These are phyloP conservation scores for Rhyacophila brunnea DNA, from an alignment of 1,140 invertebrate genomes.

Conservation along the genomic window DNA sequence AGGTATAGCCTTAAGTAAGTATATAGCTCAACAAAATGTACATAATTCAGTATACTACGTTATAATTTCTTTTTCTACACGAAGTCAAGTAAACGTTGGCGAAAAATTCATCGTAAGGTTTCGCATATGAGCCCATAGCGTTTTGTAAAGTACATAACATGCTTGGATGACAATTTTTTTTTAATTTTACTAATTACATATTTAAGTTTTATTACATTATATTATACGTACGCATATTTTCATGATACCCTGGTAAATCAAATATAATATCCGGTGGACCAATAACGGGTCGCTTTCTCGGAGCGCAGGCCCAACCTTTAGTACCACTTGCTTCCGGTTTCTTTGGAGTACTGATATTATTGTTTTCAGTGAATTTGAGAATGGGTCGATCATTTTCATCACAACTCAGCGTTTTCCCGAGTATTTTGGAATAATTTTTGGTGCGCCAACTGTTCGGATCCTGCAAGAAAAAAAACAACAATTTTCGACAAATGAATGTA, in stretches of 20 bases:
- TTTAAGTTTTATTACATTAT: not conserved
- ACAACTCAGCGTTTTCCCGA: not conserved
- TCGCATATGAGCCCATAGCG: not conserved
- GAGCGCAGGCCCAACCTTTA: constrained; percentile 22
- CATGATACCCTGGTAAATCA: constrained; percentile 28
- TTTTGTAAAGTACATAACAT: not conserved
- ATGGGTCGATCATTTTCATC: not conserved
- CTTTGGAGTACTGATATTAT: no score
- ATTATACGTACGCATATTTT: constrained; percentile 23
- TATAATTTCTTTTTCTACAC: no score
- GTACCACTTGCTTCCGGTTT: not conserved
- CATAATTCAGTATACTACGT: no score
- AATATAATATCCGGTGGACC: constrained; percentile 27
- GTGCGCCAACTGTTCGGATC: constrained; percentile 15
- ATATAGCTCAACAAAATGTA: no score
- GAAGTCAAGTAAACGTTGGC: no score
- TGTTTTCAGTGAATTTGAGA: not conserved
- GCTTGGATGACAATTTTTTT: not conserved
- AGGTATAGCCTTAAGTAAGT: no score
- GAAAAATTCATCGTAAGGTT: not conserved
- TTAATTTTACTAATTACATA: not conserved
- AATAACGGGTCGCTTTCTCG: constrained; percentile 19
- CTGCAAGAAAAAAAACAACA: constrained; percentile 4
- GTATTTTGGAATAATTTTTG: constrained; percentile 5
- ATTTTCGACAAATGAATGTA: no score